A percentile compares a stretch with the other conserved stretches of the same genome.
These are phyloP conservation scores for Alviniconcha marisindica DNA, from an alignment of 1,140 invertebrate species.

Conservation along the genomic window DNA sequence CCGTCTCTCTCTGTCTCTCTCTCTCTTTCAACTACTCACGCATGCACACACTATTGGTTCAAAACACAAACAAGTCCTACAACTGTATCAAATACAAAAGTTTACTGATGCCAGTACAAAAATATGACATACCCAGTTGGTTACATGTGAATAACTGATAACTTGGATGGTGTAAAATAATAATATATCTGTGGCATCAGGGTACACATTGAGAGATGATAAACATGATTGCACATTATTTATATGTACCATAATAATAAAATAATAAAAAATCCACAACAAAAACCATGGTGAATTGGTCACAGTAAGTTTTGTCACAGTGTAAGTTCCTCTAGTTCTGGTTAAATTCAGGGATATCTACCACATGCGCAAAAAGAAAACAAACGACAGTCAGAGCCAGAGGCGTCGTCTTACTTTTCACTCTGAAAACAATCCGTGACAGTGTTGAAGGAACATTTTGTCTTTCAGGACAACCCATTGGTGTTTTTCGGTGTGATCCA, in stretches of 20 bases:
- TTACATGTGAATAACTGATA: slow-evolving; percentile 22
- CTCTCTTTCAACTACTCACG: background rate
- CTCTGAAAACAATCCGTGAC: too few relatives aligned
- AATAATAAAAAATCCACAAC: too few relatives aligned
- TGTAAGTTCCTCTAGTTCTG: background rate
- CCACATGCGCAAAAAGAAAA: too few relatives aligned
- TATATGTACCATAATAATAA: too few relatives aligned
- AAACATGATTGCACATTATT: slow-evolving; percentile 22
- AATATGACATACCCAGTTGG: slow-evolving; percentile 40
- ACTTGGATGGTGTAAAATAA: slow-evolving; percentile 13
- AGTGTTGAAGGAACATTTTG: too few relatives aligned
- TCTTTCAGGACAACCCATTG: too few relatives aligned
- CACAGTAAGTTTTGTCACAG: background rate
- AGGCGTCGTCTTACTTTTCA: too few relatives aligned
- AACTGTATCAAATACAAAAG: slow-evolving; percentile 33
- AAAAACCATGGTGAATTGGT: background rate
- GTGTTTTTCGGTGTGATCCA: too few relatives aligned
- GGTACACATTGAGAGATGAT: too few relatives aligned
- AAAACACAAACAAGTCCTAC: background rate
- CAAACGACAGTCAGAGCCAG: too few relatives aligned
- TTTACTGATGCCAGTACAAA: slow-evolving; percentile 46
- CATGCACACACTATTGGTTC: background rate
- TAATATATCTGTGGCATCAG: slow-evolving; percentile 31
- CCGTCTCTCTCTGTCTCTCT: too few relatives aligned
- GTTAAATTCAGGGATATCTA: too few relatives aligned